phyloP scores from a whole-genome alignment of 1,140 invertebrate genomes.

The Solenopsis invicta region DNA sequence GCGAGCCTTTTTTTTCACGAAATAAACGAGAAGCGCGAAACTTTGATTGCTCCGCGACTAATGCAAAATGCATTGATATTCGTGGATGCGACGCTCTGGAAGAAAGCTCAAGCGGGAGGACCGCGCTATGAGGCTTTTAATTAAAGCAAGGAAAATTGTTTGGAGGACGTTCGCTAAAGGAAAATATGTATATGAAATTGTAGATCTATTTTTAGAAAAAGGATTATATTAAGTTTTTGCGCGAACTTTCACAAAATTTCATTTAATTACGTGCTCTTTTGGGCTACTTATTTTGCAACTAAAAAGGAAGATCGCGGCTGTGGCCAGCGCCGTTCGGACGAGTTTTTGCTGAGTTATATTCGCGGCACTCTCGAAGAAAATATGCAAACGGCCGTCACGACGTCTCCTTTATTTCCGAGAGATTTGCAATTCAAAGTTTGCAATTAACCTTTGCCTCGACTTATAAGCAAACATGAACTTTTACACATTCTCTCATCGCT shows the following conservation, averaged over 20 bases:
- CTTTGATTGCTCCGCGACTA: neutral
- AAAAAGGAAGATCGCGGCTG: slow-evolving; percentile 9
- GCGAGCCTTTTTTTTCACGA: neutral
- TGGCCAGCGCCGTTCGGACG: neutral
- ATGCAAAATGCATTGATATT: slow-evolving; percentile 24
- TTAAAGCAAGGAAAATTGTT: slow-evolving; percentile 3
- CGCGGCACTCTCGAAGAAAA: slow-evolving; percentile 32
- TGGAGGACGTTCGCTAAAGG: neutral
- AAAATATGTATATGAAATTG: neutral
- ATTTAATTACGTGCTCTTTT: slow-evolving; percentile 22
- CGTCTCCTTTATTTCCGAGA: slow-evolving; percentile 29
- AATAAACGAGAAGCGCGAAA: neutral
- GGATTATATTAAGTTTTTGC: slow-evolving; percentile 13
- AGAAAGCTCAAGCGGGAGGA: neutral
- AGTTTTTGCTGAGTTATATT: slow-evolving; percentile 34
- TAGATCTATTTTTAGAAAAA: neutral
- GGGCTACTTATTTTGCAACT: neutral
- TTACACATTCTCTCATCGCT: neutral
- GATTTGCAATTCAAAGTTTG: slow-evolving; percentile 46
- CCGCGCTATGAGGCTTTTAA: neutral
- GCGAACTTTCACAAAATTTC: neutral
- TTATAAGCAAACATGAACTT: neutral
- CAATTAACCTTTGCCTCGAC: slow-evolving; percentile 23
- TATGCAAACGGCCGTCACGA: slow-evolving; percentile 48
- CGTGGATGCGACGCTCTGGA: neutral